phyloP scores from a whole-genome alignment of 1,140 invertebrate species.

The Oncopodura yosiiana region DNA sequence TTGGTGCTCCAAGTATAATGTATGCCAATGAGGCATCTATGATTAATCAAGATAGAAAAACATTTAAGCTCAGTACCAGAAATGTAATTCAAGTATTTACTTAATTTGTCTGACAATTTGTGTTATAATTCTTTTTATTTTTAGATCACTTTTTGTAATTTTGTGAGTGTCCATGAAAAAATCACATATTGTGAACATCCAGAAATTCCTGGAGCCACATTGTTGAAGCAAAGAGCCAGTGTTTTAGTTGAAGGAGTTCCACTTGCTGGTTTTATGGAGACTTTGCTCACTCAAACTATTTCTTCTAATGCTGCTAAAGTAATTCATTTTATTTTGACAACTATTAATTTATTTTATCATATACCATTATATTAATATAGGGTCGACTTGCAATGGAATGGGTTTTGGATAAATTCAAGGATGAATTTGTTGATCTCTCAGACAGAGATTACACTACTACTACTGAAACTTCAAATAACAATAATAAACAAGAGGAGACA shows the following conservation, averaged over 20 bases:
- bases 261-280: constrained; percentile 85
- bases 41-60: constrained; percentile 71
- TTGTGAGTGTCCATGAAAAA: constrained; percentile 85
- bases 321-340: no score
- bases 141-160: constrained; percentile 73
- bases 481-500: constrained; percentile 73
- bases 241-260: constrained; percentile 88
- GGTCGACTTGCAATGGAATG: constrained; percentile 91
- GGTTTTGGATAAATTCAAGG: constrained; percentile 81
- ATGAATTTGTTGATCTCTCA: no score
- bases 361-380: no score
- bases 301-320: constrained; percentile 86
- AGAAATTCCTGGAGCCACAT: constrained; percentile 59
- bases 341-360: no score
- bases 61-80: constrained; percentile 82
- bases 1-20: constrained; percentile 79
- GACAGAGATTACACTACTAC: no score
- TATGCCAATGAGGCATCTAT: constrained; percentile 90
- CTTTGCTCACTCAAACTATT: constrained; percentile 76
- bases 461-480: constrained; percentile 61
- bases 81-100: constrained; percentile 67
- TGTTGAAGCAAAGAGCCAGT: constrained; percentile 86
- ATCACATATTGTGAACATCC: constrained; percentile 82
- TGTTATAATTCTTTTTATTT: no score
- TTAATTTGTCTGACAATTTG: no score